Evolutionary conservation across 2,797 vertebrate species (phyloP), one percentile per base, ranked within the genome.

Genomic region (Champsocephalus gunnari): DNA sequence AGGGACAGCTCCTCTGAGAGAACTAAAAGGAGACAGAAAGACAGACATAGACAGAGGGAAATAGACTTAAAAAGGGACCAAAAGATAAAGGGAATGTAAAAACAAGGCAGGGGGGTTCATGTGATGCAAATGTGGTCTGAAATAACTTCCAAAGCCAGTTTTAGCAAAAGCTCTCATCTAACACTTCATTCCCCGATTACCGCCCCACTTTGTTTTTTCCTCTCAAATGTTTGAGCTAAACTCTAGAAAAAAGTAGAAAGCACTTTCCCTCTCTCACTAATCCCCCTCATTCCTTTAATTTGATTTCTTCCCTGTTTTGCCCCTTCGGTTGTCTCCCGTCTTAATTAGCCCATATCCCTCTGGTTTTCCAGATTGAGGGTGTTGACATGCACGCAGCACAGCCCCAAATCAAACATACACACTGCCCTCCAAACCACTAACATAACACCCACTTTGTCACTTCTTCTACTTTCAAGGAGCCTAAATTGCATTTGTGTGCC

Each of bases 331-430:
- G 84, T 89, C 81, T 90, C 85, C 74, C 69, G 85, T 79, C 84
- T 87, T 89, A 93, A 92, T 92, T 92, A 90, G 87, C 87, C 89
- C 83, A 71, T 80, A 87, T 89, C 87, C 88, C 84, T 79, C 87
- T 86, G 90, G 65, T 92, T 88, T 85, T 74, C 83, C 87, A 87
- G 86, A 91, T 80, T 88, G 80, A 76, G 80, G 84, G 76, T 79
- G 84, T 87, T 87, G 87, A 92, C 86, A 78, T 63, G 72, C 71
- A 86, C 72, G 72, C 54, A 66, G 88, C 85, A 68, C 77, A 88
- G 87, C 90, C 86, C 77, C 77, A 81, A 77, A 84, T 92, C 81
- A 85, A 86, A 88, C 64, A 85, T 74, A 75, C 58, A 16, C 28
- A 66, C 57, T 74, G 59, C 75, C 66, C 79, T 73, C 55, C 75